These are phyloP conservation scores for Zaprionus davidi DNA, from an alignment of 1,140 invertebrate species.

Conservation along the genomic window DNA sequence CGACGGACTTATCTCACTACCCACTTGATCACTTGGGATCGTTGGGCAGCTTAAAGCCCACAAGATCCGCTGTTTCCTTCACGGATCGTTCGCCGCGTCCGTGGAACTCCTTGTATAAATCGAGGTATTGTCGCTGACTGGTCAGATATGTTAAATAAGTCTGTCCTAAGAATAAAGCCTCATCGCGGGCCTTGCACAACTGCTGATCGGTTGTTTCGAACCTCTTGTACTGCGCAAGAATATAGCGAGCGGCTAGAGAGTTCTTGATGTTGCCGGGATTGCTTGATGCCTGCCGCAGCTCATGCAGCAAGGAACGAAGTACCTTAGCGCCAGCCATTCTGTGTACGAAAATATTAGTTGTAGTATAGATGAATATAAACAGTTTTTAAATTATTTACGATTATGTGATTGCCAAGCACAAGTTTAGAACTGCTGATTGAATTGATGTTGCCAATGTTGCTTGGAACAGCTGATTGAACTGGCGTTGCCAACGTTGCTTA, in stretches of 20 bases:
- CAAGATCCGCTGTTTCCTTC: slow-evolving; percentile 91
- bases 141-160: slow-evolving; percentile 91
- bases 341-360: background rate
- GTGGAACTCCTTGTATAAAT: slow-evolving; percentile 89
- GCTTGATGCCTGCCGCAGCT: slow-evolving; percentile 65
- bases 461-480: slow-evolving; percentile 21
- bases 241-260: slow-evolving; percentile 85
- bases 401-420: slow-evolving; percentile 46
- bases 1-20: background rate
- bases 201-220: slow-evolving; percentile 91
- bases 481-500: background rate
- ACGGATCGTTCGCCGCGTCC: slow-evolving; percentile 91
- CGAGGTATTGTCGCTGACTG: slow-evolving; percentile 88
- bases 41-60: slow-evolving; percentile 93
- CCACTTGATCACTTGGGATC: slow-evolving; percentile 87
- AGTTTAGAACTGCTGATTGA: slow-evolving; percentile 29
- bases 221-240: slow-evolving; percentile 89
- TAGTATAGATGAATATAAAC: background rate
- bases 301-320: slow-evolving; percentile 70
- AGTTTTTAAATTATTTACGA: slow-evolving; percentile 24
- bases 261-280: slow-evolving; percentile 72
- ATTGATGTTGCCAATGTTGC: background rate
- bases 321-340: slow-evolving; percentile 74
- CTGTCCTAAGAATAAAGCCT: slow-evolving; percentile 88
- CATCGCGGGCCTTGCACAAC: slow-evolving; percentile 91